Base-by-base conservation (phyloP, 2,888 invertebrate genomes). In the Psylliodes chrysocephalus region DNA sequence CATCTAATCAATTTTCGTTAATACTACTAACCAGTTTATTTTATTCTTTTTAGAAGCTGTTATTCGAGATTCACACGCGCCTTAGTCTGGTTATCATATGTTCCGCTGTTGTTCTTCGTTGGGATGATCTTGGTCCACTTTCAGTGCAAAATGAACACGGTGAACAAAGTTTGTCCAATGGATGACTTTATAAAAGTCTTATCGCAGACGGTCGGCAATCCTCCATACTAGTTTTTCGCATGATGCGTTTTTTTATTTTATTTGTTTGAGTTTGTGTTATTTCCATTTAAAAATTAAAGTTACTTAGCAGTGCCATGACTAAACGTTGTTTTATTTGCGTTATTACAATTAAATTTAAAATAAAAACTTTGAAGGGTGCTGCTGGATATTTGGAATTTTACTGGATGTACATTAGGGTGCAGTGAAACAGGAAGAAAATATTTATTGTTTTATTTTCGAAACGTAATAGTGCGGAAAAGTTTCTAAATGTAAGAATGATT, bases 171-270 rank as follows among this genome's bases (percentile, higher is more conserved):
- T 12, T 73, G 73, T 61, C 68, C 69, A 28, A 56, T 73, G 25
- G 71, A 73, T 47, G 67, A 70, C 59, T 60, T 71, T 22, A 63
- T 71, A 28, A 64, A 63, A 44, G 67, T 69, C 47, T 63, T 68
- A 49, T 63, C 59, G 15, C 12, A 49, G 28, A 22, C 60, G 30
- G 46, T 64, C 17, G 71, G 73, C 30, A 25, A 63, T n/a, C 71
- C 73, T n/a, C 73, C 71, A 14, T 71, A 71, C 54, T 72, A 59
- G 70, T 42, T 47, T 38, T 17, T 54, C n/a, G n/a, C n/a, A n/a
- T n/a, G n/a, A n/a, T n/a, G n/a, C n/a, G 33, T 71, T 54, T 55
- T 35, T 49, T 22, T 35, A 44, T 63, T 64, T 22, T 51, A 22
- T 62, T 40, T 46, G 22, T 53, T 59, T 42, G 22, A 49, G 54